phyloP scores from a whole-genome alignment of 2,797 vertebrate genomes.

The Galaxias olidus region DNA sequence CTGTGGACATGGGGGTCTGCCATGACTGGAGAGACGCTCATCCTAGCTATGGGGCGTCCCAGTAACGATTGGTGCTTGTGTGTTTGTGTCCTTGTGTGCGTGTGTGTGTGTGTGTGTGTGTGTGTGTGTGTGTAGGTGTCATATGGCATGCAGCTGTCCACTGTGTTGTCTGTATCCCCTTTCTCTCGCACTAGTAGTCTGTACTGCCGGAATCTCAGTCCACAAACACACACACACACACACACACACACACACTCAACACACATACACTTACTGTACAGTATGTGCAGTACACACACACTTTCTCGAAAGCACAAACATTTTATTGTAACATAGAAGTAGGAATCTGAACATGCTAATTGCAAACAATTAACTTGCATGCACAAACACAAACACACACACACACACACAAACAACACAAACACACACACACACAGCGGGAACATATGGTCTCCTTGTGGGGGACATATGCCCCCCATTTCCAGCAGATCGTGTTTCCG shows the following conservation, averaged over 20 bases:
- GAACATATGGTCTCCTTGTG: constrained; percentile 74
- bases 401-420: neutral
- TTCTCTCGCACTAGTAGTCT: constrained; percentile 1
- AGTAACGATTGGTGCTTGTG: neutral
- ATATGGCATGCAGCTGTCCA: constrained; percentile 8
- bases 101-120: constrained; percentile 9
- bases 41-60: neutral
- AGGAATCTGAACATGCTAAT: no score
- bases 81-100: neutral
- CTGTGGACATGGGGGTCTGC: no score
- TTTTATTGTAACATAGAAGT: no score
- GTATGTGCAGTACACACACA: no score
- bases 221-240: neutral
- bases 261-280: no score
- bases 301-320: no score
- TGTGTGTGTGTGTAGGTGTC: constrained; percentile 8
- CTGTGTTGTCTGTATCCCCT: neutral
- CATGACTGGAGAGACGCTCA: no score
- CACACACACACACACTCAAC: constrained; percentile 12
- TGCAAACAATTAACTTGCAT: no score
- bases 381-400: no score
- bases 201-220: neutral
- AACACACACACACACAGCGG: constrained; percentile 39
- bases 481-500: constrained; percentile 65
- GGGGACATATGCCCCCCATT: constrained; percentile 43